Percentiles rank a stretch among this genome's conserved stretches.
Evolutionary conservation across 1,140 invertebrate species (phyloP).

Genomic region (Physella acuta): DNA sequence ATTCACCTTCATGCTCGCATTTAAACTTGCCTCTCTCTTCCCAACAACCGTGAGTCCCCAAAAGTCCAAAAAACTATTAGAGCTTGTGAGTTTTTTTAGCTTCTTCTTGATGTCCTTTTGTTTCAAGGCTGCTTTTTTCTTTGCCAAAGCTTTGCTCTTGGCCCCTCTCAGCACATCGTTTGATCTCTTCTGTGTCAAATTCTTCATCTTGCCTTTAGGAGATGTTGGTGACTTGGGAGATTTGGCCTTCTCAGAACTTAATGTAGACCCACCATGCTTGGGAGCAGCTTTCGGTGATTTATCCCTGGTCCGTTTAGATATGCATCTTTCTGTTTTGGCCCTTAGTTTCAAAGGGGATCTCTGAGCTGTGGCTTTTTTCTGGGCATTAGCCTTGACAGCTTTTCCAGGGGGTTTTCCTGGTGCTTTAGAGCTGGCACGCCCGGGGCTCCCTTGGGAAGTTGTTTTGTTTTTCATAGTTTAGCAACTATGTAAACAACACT

Average conservation of each 20-base stretch:
- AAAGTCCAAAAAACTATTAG: slow-evolving; percentile 16
- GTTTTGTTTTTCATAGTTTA: background rate
- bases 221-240: background rate
- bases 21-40: slow-evolving; percentile 45
- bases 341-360: background rate
- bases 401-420: background rate
- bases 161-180: background rate
- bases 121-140: background rate
- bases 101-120: slow-evolving; percentile 19
- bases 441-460: background rate
- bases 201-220: background rate
- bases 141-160: background rate
- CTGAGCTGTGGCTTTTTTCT: no score
- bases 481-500: background rate
- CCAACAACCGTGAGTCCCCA: slow-evolving; percentile 17
- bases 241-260: background rate
- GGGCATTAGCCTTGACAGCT: background rate
- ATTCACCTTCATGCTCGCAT: slow-evolving; percentile 40
- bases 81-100: background rate
- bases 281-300: background rate
- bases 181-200: background rate
- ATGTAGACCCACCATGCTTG: background rate
- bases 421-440: background rate
- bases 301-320: background rate
- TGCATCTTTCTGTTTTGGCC: background rate